phyloP scores from a whole-genome alignment of 2,888 invertebrate genomes.

The Melitaea athalia region DNA sequence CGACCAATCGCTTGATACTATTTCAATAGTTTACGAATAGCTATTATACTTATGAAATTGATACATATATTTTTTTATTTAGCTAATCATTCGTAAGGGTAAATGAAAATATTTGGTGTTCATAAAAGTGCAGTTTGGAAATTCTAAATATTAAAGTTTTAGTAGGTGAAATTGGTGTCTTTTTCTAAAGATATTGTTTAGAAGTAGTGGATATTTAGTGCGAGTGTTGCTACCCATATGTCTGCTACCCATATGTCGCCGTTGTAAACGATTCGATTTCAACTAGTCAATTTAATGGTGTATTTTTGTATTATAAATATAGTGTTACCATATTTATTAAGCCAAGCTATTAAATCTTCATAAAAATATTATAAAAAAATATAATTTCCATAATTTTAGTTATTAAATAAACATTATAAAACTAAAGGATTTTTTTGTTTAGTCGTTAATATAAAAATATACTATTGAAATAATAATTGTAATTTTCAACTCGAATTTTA shows the following conservation, averaged over 20 bases:
- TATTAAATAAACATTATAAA: too few species aligned
- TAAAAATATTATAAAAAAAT: too few species aligned
- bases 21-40: conserved; percentile 67
- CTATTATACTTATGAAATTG: conserved; percentile 67
- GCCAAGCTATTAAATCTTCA: not conserved
- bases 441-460: too few species aligned
- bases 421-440: too few species aligned
- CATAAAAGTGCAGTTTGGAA: conserved; percentile 67
- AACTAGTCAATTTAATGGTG: conserved; percentile 20
- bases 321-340: not conserved
- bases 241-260: conserved; percentile 15
- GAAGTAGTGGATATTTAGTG: conserved; percentile 14
- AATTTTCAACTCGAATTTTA: too few species aligned
- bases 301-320: conserved; percentile 22
- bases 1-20: conserved; percentile 73
- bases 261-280: not conserved
- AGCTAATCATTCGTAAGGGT: conserved; percentile 77
- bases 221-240: conserved; percentile 21
- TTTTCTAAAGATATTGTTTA: conserved; percentile 20
- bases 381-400: too few species aligned
- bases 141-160: conserved; percentile 54
- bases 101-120: conserved; percentile 72
- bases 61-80: conserved; percentile 79
- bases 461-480: too few species aligned
- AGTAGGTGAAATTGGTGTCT: conserved; percentile 53